Evolutionary conservation across 2,113 vertebrate species (phyloP), one percentile per base, ranked within the genome.

Genomic region (Pristiophorus japonicus): DNA sequence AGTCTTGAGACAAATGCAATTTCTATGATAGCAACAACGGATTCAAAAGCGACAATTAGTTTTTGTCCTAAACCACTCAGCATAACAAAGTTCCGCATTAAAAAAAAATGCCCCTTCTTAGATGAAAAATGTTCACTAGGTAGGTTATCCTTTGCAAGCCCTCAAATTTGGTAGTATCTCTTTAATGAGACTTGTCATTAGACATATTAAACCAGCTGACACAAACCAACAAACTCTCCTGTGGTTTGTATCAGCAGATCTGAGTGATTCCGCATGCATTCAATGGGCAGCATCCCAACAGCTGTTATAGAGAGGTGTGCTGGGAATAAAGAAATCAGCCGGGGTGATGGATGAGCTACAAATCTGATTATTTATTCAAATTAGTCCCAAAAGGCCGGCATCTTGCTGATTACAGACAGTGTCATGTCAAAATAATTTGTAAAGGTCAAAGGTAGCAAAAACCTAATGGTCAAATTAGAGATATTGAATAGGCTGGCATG

Each of bases 311-410:
- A 96, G 95, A 96, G 96, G 96, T 96, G 97, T 96, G 96, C n/a
- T 95, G 96, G 96, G 97, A 97, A 97, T 96, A 96, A 95, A 97
- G 88, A 97, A 97, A 97, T 97, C 97, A 97, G 96, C 97, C 96
- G 96, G 96, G 96, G 95, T 97, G 97, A 97, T 97, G 96, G 97
- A 97, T 97, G 96, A 97, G 96, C 96, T 95, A 96, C 96, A 97
- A 96, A 96, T 96, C 96, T 96, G 96, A 97, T 97, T 97, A 97
- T 97, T 97, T 97, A 97, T 97, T 97, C 96, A 97, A 97, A 97
- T 97, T 96, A 96, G 96, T 97, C 96, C 96, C 96, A 96, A 87
- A 96, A 95, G 12, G 34, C 96, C 95, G 95, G 95, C 96, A 95
- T 96, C 96, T 96, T 97, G 96, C 96, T 97, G 97, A 97, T 97